These are phyloP conservation scores for Tipula vernalis DNA, from an alignment of 2,888 invertebrate genomes.

Conservation along the genomic window DNA sequence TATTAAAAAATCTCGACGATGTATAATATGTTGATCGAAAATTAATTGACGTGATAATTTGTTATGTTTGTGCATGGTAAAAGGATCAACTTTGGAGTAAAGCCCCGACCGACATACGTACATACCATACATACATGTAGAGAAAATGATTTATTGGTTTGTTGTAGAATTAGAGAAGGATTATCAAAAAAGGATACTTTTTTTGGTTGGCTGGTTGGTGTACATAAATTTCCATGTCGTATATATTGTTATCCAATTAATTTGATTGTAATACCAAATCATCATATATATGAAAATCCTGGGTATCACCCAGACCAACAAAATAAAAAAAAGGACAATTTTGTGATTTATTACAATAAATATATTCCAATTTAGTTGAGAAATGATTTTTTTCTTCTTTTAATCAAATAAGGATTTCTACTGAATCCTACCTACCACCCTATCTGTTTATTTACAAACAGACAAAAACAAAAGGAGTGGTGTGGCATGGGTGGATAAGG, in stretches of 20 bases:
- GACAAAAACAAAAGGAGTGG: background rate
- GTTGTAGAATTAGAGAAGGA: background rate
- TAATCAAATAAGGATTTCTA: background rate
- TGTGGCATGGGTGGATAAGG: background rate
- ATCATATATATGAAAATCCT: background rate
- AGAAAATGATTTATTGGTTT: background rate
- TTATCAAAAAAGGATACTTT: background rate
- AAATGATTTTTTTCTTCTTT: background rate
- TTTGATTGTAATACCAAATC: background rate
- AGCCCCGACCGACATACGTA: background rate
- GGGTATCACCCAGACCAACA: background rate
- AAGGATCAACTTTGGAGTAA: background rate
- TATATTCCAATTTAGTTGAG: background rate
- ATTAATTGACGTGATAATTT: constrained; percentile 4
- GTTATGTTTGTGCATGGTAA: background rate
- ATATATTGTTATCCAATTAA: constrained; percentile 4
- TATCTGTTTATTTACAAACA: background rate
- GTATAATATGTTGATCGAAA: background rate
- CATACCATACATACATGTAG: background rate
- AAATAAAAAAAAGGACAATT: background rate
- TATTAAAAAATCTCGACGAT: background rate
- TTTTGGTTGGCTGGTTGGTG: background rate
- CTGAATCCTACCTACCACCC: background rate
- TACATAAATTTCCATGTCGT: background rate
- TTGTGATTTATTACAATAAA: background rate